phyloP scores from a whole-genome alignment of 2,113 vertebrate species.

The Dissostichus mawsoni region DNA sequence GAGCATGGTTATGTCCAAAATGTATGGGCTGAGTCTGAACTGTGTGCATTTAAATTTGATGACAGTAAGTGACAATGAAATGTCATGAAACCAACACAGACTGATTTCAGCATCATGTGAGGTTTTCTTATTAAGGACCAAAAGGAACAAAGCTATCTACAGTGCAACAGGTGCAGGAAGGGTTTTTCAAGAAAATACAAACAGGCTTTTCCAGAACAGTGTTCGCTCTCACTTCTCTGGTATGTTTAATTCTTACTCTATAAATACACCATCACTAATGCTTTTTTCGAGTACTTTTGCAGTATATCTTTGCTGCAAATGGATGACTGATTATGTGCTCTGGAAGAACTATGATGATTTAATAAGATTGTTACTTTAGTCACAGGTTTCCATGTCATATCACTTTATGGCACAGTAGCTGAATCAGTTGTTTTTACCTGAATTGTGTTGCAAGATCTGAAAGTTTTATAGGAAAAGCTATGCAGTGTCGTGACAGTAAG shows the following conservation, averaged over 20 bases:
- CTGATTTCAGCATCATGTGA: not conserved
- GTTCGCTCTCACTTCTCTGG: constrained; percentile 38
- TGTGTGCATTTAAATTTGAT: not conserved
- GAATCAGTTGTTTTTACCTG: not conserved
- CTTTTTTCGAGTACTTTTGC: not conserved
- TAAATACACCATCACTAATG: not conserved
- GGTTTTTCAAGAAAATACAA: not conserved
- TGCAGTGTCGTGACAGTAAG: constrained; percentile 9
- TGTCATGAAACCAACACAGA: not conserved
- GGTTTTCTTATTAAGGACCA: not conserved
- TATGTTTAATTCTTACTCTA: not conserved
- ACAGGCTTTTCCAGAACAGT: not conserved
- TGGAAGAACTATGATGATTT: no score
- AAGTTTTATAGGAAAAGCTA: not conserved
- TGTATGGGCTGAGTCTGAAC: not conserved
- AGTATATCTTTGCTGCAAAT: no score
- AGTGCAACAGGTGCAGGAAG: constrained; percentile 10
- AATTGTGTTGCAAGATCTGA: constrained; percentile 3
- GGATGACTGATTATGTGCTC: not conserved
- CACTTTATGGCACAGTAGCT: not conserved
- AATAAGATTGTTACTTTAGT: not conserved
- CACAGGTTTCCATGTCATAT: not conserved
- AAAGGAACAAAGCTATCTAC: not conserved
- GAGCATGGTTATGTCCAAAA: not conserved
- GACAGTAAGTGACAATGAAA: not conserved